Percentiles rank a stretch among this genome's conserved stretches.
Evolutionary conservation across 2,888 invertebrate genomes (phyloP).

Genomic region (Marasmarcha lunaedactyla): DNA sequence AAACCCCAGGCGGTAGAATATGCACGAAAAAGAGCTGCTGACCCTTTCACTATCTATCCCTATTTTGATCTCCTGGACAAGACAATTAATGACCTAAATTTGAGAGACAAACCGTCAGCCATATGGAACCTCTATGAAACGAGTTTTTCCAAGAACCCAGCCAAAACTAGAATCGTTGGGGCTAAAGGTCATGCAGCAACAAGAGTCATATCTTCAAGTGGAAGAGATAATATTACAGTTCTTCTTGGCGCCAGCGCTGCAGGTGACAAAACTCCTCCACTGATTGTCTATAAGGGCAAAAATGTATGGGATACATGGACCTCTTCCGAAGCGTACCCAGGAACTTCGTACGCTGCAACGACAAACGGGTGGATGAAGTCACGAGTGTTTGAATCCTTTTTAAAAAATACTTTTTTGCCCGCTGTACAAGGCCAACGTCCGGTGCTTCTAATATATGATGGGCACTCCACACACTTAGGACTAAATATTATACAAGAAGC

Average conservation of each 20-base stretch:
- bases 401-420: constrained; percentile 17
- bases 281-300: constrained; percentile 19
- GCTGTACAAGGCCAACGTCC: constrained; percentile 11
- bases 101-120: constrained; percentile 11
- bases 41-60: constrained; percentile 12
- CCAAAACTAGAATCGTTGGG: constrained; percentile 19
- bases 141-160: constrained; percentile 16
- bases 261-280: constrained; percentile 18
- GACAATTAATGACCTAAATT: constrained; percentile 8
- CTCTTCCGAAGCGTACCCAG: constrained; percentile 14
- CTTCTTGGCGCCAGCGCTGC: constrained; percentile 15
- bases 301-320: constrained; percentile 24
- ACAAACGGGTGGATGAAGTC: constrained; percentile 28
- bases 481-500: constrained; percentile 14
- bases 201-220: constrained; percentile 11
- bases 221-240: constrained; percentile 18
- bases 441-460: constrained; percentile 13
- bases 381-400: constrained; percentile 19
- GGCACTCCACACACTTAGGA: constrained; percentile 14
- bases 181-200: constrained; percentile 15
- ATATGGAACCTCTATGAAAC: constrained; percentile 18
- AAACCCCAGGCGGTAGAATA: constrained; percentile 15
- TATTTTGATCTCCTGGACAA: constrained; percentile 13
- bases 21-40: constrained; percentile 12
- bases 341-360: constrained; percentile 20